Evolutionary conservation across 2,888 invertebrate genomes (phyloP).

Genomic region (Troglohyphantes excavatus): DNA sequence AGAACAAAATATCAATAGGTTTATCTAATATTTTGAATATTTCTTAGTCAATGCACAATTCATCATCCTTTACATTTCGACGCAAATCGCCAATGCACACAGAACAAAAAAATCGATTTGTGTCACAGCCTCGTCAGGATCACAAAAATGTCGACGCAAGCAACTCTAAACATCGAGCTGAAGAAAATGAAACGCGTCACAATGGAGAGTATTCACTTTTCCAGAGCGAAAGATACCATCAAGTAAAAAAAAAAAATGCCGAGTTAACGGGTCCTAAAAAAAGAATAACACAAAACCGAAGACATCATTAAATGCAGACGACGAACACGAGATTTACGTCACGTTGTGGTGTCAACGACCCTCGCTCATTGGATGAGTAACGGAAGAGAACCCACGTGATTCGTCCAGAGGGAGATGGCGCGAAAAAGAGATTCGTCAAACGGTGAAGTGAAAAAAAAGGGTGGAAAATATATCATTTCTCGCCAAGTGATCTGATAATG

Average conservation of each 20-base stretch:
- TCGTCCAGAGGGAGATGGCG: slow-evolving; percentile 1
- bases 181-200: neutral
- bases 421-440: neutral
- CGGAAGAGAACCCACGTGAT: slow-evolving; percentile 53
- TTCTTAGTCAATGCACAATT: too few species aligned
- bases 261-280: slow-evolving; percentile 9
- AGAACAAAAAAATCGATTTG: too few species aligned
- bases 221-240: neutral
- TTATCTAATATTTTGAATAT: too few species aligned
- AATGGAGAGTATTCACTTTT: slow-evolving; percentile 28
- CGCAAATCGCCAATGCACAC: too few species aligned
- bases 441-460: too few species aligned
- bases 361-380: slow-evolving; percentile 56
- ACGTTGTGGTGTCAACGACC: slow-evolving; percentile 65
- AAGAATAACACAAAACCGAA: slow-evolving; percentile 28
- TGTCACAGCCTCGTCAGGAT: too few species aligned
- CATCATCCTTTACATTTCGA: too few species aligned
- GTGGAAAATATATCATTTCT: too few species aligned
- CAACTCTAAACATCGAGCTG: too few species aligned
- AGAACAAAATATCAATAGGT: too few species aligned
- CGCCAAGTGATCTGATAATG: neutral
- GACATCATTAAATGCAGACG: slow-evolving; percentile 46
- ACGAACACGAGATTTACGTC: slow-evolving; percentile 64
- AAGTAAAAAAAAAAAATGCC: slow-evolving; percentile 9
- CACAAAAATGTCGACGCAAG: too few species aligned